phyloP scores from a whole-genome alignment of 2,888 invertebrate genomes.

The Agrochola lota region DNA sequence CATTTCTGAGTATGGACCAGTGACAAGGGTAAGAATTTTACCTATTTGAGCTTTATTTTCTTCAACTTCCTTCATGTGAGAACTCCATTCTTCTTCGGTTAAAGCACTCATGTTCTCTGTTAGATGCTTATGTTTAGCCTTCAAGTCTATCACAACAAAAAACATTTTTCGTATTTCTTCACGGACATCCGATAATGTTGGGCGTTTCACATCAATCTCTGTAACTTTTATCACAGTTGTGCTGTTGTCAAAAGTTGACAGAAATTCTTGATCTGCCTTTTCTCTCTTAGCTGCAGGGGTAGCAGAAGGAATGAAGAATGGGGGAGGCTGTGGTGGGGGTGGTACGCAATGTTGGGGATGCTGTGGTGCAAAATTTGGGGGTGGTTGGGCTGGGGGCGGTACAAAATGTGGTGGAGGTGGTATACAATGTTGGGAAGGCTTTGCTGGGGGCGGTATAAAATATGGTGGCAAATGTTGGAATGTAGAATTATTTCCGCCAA shows the following conservation, averaged over 20 bases:
- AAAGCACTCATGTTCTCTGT: conserved; percentile 83
- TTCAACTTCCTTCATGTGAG: conserved; percentile 87
- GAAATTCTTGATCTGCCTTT: conserved; percentile 74
- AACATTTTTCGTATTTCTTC: conserved; percentile 73
- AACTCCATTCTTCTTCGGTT: conserved; percentile 90
- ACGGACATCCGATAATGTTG: conserved; percentile 74
- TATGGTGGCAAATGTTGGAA: conserved; percentile 79
- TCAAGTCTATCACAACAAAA: conserved; percentile 71
- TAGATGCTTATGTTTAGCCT: conserved; percentile 82
- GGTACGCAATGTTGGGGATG: conserved; percentile 62
- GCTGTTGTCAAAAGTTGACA: conserved; percentile 75
- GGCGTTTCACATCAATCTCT: conserved; percentile 37
- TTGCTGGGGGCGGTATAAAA: conserved; percentile 65
- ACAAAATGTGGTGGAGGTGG: conserved; percentile 55
- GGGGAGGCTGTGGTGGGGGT: conserved; percentile 59
- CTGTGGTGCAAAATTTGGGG: conserved; percentile 14
- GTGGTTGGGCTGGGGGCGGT: conserved; percentile 56
- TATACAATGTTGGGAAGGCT: conserved; percentile 1
- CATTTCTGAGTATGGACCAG: conserved; percentile 80
- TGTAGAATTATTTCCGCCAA: conserved; percentile 79
- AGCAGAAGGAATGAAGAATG: conserved; percentile 52
- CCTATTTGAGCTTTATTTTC: conserved; percentile 86
- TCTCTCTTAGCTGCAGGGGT: conserved; percentile 39
- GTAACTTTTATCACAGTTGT: conserved; percentile 37
- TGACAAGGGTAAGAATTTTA: conserved; percentile 80